Conservation (phyloP, 2,888 invertebrate species). For the Pyrgus malvae region DNA sequence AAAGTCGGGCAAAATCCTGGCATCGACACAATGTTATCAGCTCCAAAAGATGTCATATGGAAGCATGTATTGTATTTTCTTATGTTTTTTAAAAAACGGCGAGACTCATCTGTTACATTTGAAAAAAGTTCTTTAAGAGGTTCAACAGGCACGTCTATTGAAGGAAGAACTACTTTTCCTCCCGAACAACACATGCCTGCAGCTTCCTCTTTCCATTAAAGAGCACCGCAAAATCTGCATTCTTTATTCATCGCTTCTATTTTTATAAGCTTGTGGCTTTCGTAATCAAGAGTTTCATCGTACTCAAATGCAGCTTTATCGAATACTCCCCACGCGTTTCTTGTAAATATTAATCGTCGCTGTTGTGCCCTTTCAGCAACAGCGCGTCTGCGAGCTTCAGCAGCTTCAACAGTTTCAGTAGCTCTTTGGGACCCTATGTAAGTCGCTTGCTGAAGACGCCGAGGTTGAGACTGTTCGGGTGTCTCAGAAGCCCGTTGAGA, state of each 20-base stretch:
- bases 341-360: conserved; percentile 36
- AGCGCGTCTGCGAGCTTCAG: conserved; percentile 34
- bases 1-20: conserved; percentile 30
- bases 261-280: conserved; percentile 37
- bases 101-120: conserved; percentile 30
- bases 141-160: conserved; percentile 34
- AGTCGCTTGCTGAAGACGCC: conserved; percentile 33
- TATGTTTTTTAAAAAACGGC: conserved; percentile 33
- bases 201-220: conserved; percentile 38
- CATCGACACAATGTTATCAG: conserved; percentile 25
- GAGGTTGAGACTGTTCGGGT: conserved; percentile 32
- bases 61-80: conserved; percentile 35
- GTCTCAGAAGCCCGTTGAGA: conserved; percentile 35
- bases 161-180: conserved; percentile 32
- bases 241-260: conserved; percentile 31
- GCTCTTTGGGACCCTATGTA: conserved; percentile 34
- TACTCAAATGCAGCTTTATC: conserved; percentile 39
- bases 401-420: conserved; percentile 35
- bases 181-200: conserved; percentile 36
- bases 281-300: conserved; percentile 35
- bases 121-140: conserved; percentile 30
- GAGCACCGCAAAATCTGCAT: conserved; percentile 33
- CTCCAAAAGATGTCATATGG: conserved; percentile 36
- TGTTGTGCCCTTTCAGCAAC: conserved; percentile 37
- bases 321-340: conserved; percentile 35